phyloP scores from a whole-genome alignment of 2,113 vertebrate genomes.

The Junco hyemalis region DNA sequence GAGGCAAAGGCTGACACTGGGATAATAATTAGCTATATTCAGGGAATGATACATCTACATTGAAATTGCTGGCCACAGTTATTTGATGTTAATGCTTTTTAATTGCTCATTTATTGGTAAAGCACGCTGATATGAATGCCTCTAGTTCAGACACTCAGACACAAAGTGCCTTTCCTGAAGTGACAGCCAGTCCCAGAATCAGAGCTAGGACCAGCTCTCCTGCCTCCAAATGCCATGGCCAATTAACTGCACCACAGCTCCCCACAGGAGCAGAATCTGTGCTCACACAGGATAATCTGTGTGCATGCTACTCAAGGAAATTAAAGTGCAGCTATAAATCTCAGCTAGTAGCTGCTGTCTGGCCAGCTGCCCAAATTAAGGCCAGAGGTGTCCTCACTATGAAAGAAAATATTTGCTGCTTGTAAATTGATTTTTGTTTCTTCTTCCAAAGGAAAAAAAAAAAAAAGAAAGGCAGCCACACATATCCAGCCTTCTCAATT shows the following conservation, averaged over 20 bases:
- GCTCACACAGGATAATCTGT: conserved; percentile 41
- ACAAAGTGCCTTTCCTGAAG: background rate
- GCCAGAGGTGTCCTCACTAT: conserved; percentile 50
- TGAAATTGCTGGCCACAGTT: background rate
- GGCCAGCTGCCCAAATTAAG: conserved; percentile 62
- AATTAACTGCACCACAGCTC: conserved; percentile 35
- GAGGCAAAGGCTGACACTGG: background rate
- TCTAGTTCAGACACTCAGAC: background rate
- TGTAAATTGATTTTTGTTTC: conserved; percentile 66
- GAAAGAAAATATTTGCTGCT: conserved; percentile 60
- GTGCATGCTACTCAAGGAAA: conserved; percentile 52
- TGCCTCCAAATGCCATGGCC: conserved; percentile 46
- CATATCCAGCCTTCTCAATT: conserved; percentile 41
- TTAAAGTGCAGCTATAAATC: conserved; percentile 52
- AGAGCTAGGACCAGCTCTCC: conserved; percentile 16
- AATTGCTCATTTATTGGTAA: conserved; percentile 41
- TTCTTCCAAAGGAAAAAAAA: background rate
- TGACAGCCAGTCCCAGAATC: conserved; percentile 13
- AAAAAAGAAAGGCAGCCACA: background rate
- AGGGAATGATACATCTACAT: background rate
- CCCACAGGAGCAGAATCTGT: conserved; percentile 23
- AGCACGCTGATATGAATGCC: background rate
- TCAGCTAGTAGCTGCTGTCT: conserved; percentile 45
- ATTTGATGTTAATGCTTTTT: conserved; percentile 32
- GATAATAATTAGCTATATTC: background rate